Evolutionary conservation across 1,140 invertebrate species (phyloP).

Genomic region (Tetragonula clypearis): DNA sequence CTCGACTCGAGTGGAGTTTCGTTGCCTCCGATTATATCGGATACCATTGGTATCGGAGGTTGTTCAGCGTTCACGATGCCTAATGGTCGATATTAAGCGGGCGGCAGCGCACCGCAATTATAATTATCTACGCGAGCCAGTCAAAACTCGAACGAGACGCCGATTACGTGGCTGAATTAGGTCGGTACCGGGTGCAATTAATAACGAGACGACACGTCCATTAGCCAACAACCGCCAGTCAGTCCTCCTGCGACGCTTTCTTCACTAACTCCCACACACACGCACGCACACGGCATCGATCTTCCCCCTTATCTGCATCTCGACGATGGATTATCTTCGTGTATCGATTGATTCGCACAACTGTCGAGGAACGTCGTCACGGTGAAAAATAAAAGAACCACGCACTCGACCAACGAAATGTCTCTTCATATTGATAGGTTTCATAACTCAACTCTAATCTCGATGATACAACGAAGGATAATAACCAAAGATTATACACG

Average conservation of each 20-base stretch:
- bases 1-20: conserved; percentile 11
- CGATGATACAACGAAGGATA: conserved; percentile 6
- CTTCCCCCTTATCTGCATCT: conserved; percentile 3
- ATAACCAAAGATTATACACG: background rate
- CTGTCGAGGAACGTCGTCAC: background rate
- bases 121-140: conserved; percentile 57
- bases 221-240: conserved; percentile 45
- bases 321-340: conserved; percentile 24
- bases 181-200: conserved; percentile 61
- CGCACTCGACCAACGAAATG: background rate
- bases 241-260: conserved; percentile 12
- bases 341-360: conserved; percentile 42
- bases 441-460: conserved; percentile 19
- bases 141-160: conserved; percentile 59
- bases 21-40: conserved; percentile 52
- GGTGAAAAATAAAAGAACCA: background rate
- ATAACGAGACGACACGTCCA: conserved; percentile 65
- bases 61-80: conserved; percentile 47
- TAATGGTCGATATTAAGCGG: conserved; percentile 69
- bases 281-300: conserved; percentile 6
- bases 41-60: conserved; percentile 54
- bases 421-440: conserved; percentile 23
- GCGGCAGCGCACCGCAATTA: background rate
- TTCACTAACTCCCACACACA: background rate
- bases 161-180: conserved; percentile 63